Base-by-base conservation (phyloP, 2,888 invertebrate genomes). In the Andrena bicolor region DNA sequence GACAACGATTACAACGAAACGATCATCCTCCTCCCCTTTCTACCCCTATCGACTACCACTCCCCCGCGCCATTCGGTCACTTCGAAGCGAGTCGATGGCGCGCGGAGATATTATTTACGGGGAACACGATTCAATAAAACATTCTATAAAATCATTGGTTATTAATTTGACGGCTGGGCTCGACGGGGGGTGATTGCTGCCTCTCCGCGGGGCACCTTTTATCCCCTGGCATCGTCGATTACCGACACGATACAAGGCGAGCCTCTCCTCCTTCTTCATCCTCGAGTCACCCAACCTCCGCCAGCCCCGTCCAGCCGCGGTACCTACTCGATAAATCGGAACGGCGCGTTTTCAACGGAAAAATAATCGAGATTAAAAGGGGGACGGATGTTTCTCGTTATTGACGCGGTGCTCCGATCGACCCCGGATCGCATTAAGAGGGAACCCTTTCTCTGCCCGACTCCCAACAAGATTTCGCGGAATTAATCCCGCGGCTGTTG, bases 101-200 rank as follows among this genome's bases (percentile, higher is more conserved):
- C 86, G 82, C 86, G 74, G 78, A 87, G 89, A 91, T 91, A 91
- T 91, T 90, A 89, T 90, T 90, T 90, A 89, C 90, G 84, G 86
- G 72, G 88, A 88, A 90, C 90, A 90, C 91, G 91, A 92, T 92
- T 93, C 92, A 92, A 92, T 92, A 91, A 92, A 90, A 88, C 91
- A 90, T 92, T 92, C 89, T 92, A 92, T 91, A 91, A 92, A 93
- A 93, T 93, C 93, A 93, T 93, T 90, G 92, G 90, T 93, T 93
- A 93, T 93, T 93, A 93, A 93, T 93, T 93, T 93, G 92, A 93
- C 91, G 92, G 90, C 89, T 87, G 87, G 78, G 79, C 92, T 71
- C 93, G 84, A 83, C 92, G 86, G 93, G 92, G 90, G 92, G 91
- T 89, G 88, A 90, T 90, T 89, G 90, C 91, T 83, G 88, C 84